These are phyloP conservation scores for Phocides pigmalion DNA, from an alignment of 1,140 invertebrate genomes.

Conservation along the genomic window DNA sequence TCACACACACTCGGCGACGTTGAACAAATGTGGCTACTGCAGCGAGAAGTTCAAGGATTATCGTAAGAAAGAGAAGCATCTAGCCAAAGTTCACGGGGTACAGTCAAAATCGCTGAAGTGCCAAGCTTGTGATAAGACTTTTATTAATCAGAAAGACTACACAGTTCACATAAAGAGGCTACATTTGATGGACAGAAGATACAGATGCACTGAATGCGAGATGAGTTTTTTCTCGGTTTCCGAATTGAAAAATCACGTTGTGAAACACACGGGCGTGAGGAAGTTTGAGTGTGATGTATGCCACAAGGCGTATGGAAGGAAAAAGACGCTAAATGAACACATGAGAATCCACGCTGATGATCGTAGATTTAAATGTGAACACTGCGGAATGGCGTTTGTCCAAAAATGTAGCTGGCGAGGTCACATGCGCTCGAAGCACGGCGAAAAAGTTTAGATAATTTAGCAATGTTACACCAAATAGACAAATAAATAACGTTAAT, in stretches of 20 bases:
- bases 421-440: slow-evolving; percentile 60
- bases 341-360: slow-evolving; percentile 82
- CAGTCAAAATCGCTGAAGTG: slow-evolving; percentile 51
- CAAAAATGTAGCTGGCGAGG: slow-evolving; percentile 60
- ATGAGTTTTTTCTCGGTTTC: slow-evolving; percentile 50
- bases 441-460: slow-evolving; percentile 40
- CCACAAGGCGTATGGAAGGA: slow-evolving; percentile 73
- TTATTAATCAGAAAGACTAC: slow-evolving; percentile 51
- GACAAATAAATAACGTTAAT: slow-evolving; percentile 5
- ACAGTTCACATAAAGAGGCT: slow-evolving; percentile 57
- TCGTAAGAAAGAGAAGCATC: slow-evolving; percentile 53
- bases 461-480: background rate
- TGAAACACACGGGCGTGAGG: slow-evolving; percentile 49
- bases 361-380: slow-evolving; percentile 61
- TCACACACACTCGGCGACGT: slow-evolving; percentile 48
- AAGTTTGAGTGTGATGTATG: slow-evolving; percentile 63
- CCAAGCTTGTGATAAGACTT: slow-evolving; percentile 60
- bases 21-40: slow-evolving; percentile 61
- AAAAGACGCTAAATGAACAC: slow-evolving; percentile 76
- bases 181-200: slow-evolving; percentile 63
- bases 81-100: slow-evolving; percentile 54
- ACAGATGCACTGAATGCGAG: slow-evolving; percentile 66
- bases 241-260: slow-evolving; percentile 50
- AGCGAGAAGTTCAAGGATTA: slow-evolving; percentile 56
- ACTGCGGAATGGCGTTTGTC: slow-evolving; percentile 63